Conservation (phyloP, 2,113 vertebrate species). For the Columba livia region DNA sequence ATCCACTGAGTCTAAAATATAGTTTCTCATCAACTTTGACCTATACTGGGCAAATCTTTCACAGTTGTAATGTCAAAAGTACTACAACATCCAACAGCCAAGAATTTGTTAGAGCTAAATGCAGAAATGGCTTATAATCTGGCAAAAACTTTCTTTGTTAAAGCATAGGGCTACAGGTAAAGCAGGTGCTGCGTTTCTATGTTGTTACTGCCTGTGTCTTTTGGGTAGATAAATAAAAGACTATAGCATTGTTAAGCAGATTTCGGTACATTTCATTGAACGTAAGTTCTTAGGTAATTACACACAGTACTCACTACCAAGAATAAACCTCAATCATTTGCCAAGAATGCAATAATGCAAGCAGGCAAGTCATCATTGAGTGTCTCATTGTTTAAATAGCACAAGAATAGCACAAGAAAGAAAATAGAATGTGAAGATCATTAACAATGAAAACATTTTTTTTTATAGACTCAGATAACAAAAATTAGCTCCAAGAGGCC, state of each 20-base stretch:
- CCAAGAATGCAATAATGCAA: background rate
- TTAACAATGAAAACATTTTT: background rate
- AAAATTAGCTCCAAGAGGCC: background rate
- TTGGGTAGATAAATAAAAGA: background rate
- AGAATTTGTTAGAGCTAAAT: background rate
- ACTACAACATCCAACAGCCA: background rate
- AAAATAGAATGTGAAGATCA: background rate
- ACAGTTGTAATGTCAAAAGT: background rate
- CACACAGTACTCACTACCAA: background rate
- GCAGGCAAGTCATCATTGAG: background rate
- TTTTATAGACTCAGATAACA: background rate
- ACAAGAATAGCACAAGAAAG: background rate
- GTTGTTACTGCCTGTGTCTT: background rate
- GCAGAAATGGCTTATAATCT: background rate
- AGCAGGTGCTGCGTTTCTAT: background rate
- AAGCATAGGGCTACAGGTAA: background rate
- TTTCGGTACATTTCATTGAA: fast-evolving
- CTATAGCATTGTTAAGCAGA: background rate
- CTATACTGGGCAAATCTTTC: background rate
- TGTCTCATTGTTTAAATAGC: background rate
- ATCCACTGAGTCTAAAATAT: background rate
- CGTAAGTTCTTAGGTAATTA: background rate
- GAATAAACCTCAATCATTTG: background rate
- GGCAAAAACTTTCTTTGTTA: background rate
- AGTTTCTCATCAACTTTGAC: background rate